Percentiles rank a stretch among this genome's conserved stretches.
Conservation (phyloP, 2,113 vertebrate genomes). For the Machaerirhynchus nigripectus region DNA sequence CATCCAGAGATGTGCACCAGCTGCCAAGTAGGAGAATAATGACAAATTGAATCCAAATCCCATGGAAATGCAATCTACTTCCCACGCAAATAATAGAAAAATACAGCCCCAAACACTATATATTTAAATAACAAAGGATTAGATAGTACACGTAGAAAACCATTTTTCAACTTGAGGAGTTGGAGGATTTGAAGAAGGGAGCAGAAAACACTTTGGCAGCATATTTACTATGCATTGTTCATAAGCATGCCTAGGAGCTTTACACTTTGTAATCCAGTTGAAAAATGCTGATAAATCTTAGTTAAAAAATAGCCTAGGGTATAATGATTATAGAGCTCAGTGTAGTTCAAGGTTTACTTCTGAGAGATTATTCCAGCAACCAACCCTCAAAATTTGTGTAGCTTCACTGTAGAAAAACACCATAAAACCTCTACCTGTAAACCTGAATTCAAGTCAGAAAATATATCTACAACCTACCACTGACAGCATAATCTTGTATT, state of each 20-base stretch:
- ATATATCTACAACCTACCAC: not conserved
- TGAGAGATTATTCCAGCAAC: not conserved
- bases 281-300: conserved; percentile 58
- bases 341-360: conserved; percentile 36
- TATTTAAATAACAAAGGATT: conserved; percentile 21
- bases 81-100: not conserved
- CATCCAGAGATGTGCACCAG: not conserved
- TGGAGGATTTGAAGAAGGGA: not conserved
- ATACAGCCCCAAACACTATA: not conserved
- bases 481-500: not conserved
- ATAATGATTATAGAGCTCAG: not conserved
- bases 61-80: not conserved
- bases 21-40: not conserved
- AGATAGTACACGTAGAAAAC: not conserved
- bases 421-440: not conserved
- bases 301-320: conserved; percentile 48
- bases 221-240: conserved; percentile 4
- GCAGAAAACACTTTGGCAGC: not conserved
- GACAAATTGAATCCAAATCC: not conserved
- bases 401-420: not conserved
- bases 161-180: not conserved
- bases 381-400: not conserved
- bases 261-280: conserved; percentile 1
- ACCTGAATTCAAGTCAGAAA: conserved; percentile 3
- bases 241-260: conserved; percentile 17